phyloP scores from a whole-genome alignment of 1,140 invertebrate species.

The Anastrepha ludens region DNA sequence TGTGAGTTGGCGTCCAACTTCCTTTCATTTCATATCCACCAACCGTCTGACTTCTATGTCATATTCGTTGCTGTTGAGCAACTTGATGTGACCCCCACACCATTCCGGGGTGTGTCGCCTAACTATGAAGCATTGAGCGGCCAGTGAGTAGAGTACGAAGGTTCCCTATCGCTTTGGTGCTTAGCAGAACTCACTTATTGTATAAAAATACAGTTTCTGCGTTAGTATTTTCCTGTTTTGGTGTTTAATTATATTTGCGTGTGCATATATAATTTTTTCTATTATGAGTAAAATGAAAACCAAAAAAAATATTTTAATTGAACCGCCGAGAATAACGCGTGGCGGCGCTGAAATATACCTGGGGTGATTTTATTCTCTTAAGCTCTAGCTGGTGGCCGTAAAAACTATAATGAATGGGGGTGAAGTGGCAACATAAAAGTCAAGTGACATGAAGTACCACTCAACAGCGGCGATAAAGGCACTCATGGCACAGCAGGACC shows the following conservation, averaged over 20 bases:
- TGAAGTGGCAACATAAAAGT: neutral
- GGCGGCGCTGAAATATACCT: neutral
- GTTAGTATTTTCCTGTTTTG: too few relatives aligned
- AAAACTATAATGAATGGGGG: neutral
- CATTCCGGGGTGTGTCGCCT: too few relatives aligned
- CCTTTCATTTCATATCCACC: too few relatives aligned
- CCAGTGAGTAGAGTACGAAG: too few relatives aligned
- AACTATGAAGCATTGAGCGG: too few relatives aligned
- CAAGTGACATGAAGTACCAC: neutral
- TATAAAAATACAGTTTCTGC: too few relatives aligned
- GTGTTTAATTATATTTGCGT: conserved; percentile 37
- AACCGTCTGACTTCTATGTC: too few relatives aligned
- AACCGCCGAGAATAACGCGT: neutral
- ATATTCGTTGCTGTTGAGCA: too few relatives aligned
- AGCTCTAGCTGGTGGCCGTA: neutral
- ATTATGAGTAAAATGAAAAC: neutral
- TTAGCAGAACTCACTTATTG: too few relatives aligned
- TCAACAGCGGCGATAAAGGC: neutral
- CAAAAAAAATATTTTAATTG: neutral
- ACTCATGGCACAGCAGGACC: neutral
- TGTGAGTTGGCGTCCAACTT: too few relatives aligned
- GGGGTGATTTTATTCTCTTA: neutral
- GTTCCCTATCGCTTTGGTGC: too few relatives aligned
- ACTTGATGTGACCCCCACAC: too few relatives aligned
- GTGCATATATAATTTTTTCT: conserved; percentile 25